Evolutionary conservation across 2,797 vertebrate species (phyloP).

Genomic region (Apogon hyalosoma): DNA sequence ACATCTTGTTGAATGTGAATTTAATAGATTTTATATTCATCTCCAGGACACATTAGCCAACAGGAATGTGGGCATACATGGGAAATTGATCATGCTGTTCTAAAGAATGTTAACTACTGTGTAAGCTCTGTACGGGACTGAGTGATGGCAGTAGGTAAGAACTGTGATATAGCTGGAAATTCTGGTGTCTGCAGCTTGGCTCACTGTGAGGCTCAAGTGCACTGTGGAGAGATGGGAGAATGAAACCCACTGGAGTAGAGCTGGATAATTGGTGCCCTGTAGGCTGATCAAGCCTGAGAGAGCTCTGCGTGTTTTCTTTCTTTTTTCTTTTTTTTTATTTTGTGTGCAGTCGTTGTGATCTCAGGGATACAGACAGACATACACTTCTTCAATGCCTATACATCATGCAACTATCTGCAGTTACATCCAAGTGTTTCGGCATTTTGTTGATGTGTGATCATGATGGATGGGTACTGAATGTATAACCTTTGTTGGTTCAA

Average conservation of each 20-base stretch:
- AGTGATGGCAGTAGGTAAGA: constrained; percentile 45
- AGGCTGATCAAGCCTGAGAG: constrained; percentile 51
- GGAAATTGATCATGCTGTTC: not conserved
- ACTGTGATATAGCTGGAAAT: constrained; percentile 37
- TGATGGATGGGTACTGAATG: not conserved
- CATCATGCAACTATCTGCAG: constrained; percentile 1
- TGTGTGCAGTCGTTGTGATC: constrained; percentile 15
- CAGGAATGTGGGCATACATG: not conserved
- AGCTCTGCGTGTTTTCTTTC: constrained; percentile 14
- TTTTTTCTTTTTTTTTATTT: constrained; percentile 23
- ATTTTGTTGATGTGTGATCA: not conserved
- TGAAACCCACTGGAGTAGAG: constrained; percentile 60
- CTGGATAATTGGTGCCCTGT: constrained; percentile 68
- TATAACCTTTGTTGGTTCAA: not conserved
- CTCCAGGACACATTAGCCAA: constrained; percentile 11
- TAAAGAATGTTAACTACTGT: constrained; percentile 20
- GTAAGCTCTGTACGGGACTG: constrained; percentile 23
- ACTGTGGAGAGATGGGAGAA: constrained; percentile 44
- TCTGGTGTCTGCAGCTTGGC: constrained; percentile 33
- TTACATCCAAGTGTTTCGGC: too few species aligned
- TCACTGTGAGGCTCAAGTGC: constrained; percentile 36
- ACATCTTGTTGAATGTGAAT: not conserved
- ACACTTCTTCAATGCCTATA: constrained; percentile 4
- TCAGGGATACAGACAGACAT: constrained; percentile 3
- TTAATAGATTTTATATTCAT: constrained; percentile 4